phyloP scores from a whole-genome alignment of 2,113 vertebrate genomes.

The Pao palembangensis region DNA sequence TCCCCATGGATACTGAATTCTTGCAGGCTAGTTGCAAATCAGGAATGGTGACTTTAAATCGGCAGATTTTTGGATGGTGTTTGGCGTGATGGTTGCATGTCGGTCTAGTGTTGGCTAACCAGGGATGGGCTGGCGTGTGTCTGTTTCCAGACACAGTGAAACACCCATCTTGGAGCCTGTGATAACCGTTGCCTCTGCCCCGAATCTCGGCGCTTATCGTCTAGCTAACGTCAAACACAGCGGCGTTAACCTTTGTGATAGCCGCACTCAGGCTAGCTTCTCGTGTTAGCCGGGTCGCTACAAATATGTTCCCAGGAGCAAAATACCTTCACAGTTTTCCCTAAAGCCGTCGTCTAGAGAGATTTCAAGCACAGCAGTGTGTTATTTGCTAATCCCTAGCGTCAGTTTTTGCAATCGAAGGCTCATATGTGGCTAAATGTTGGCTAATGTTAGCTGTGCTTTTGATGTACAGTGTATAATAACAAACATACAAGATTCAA shows the following conservation, averaged over 20 bases:
- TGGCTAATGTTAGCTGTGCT: constrained; percentile 8
- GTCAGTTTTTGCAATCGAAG: background rate
- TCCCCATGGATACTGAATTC: fast-evolving
- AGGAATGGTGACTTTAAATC: constrained; percentile 14
- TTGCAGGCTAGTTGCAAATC: background rate
- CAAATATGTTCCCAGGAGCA: background rate
- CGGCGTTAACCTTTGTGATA: background rate
- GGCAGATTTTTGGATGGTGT: background rate
- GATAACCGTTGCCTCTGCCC: background rate
- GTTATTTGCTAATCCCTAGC: background rate
- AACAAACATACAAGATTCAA: constrained; percentile 24
- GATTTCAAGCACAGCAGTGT: constrained; percentile 7
- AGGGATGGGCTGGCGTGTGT: constrained; percentile 12
- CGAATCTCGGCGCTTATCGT: background rate
- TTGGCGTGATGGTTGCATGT: constrained; percentile 7
- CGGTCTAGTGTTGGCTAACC: constrained; percentile 9
- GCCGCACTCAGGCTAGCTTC: background rate
- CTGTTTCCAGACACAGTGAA: background rate
- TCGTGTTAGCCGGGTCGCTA: constrained; percentile 15
- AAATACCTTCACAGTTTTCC: constrained; percentile 12
- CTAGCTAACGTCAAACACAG: constrained; percentile 6
- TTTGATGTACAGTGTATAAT: constrained; percentile 11
- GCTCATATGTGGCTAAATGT: background rate
- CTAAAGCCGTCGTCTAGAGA: background rate
- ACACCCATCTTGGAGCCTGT: background rate